Evolutionary conservation across 2,113 vertebrate genomes (phyloP), one percentile per base, ranked within the genome.

Genomic region (Stegostoma tigrinum): DNA sequence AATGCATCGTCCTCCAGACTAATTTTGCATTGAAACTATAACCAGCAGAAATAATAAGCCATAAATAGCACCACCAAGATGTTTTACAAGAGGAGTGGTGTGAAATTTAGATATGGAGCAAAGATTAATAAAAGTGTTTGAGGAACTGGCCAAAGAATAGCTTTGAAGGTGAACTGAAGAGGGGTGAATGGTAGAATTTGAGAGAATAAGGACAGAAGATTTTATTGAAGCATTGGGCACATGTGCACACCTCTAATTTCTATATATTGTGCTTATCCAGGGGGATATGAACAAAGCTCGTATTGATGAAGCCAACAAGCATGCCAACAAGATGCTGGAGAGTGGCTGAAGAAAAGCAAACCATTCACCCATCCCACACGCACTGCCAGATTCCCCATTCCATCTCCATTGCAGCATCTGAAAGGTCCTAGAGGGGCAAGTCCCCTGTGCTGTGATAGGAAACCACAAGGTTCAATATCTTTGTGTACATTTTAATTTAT

Each of bases 231-330:
- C 21, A 24, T 64, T 17, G 52, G 24, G 14, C 15, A 8, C 61
- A 66, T 19, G 3, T 7, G 14, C 8, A 15, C 10, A n/a, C 17
- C 55, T 19, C 89, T 66, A 67, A 93, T 38, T 64, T 86, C 17
- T 34, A 12, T 38, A 10, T 12, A 0, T 95, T 23, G 23, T 30
- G 96, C 45, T 96, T 96, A 95, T 10, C 48, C 96, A 98, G 98
- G 97, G 97, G 0, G 85, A 95, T 7, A 96, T 97, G 78, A 98
- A 98, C 34, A 97, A 98, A 96, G 97, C 97, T 34, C 97, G 98
- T 61, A 98, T 98, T 96, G 97, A 96, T 5, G 97, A 97, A 17
- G 98, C 98, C 96, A 98, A 98, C 96, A 97, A 98, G 96, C 97
- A 97, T 94, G 97, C 98, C 24, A 98, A 97, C 96, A 98, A 97